Percentiles rank a stretch among this genome's conserved stretches.
phyloP scores from a whole-genome alignment of 2,888 invertebrate genomes.

The Eupithecia subfuscata region DNA sequence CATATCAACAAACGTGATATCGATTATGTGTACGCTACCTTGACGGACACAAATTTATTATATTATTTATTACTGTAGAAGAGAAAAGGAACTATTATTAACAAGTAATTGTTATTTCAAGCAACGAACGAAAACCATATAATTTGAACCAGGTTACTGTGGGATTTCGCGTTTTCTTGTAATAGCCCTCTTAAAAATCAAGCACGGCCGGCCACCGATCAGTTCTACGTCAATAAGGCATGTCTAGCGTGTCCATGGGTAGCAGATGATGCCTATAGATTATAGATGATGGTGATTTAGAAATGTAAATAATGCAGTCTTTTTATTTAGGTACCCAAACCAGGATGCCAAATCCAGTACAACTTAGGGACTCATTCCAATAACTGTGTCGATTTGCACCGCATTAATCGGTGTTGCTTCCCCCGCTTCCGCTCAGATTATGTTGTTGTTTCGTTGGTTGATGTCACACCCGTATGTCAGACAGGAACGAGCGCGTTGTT shows the following conservation, averaged over 20 bases:
- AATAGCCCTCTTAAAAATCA: no score
- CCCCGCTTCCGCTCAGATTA: not conserved
- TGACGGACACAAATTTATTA: no score
- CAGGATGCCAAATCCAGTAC: not conserved
- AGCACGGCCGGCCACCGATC: not conserved
- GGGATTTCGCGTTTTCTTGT: no score
- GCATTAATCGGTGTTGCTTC: not conserved
- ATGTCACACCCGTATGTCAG: conserved; percentile 68
- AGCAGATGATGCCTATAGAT: not conserved
- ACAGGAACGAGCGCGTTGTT: conserved; percentile 97
- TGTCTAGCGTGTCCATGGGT: not conserved
- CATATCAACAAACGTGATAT: no score
- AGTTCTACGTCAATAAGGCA: not conserved
- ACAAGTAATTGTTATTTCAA: no score
- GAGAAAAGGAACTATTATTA: no score
- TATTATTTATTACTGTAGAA: no score
- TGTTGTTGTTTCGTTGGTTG: not conserved
- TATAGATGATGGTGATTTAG: not conserved
- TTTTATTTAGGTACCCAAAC: no score
- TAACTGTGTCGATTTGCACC: not conserved
- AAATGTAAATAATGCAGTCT: not conserved
- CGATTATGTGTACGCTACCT: no score
- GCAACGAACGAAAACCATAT: no score
- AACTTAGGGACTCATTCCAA: not conserved
- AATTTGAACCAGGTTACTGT: no score